phyloP scores from a whole-genome alignment of 1,140 invertebrate genomes.

The Drosophila lowei region DNA sequence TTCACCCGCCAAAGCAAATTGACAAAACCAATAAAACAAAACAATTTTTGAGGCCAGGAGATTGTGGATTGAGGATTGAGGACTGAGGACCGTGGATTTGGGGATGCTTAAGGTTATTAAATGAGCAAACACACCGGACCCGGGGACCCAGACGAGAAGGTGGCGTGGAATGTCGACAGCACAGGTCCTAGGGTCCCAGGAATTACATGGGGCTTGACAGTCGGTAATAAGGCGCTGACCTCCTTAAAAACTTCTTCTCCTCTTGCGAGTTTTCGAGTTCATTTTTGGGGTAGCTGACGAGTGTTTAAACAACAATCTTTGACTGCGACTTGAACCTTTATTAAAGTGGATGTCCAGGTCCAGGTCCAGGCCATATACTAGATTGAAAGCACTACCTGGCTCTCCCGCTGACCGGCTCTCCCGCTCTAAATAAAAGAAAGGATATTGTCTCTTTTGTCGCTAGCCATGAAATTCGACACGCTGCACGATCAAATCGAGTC shows the following conservation, averaged over 20 bases:
- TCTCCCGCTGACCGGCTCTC: neutral
- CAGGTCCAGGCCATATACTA: too few relatives aligned
- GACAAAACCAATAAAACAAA: constrained; percentile 69
- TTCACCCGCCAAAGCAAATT: constrained; percentile 55
- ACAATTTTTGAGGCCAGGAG: constrained; percentile 42
- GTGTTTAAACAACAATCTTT: too few relatives aligned
- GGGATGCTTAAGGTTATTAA: constrained; percentile 31
- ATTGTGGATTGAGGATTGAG: neutral
- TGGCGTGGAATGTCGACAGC: neutral
- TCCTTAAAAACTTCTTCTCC: too few relatives aligned
- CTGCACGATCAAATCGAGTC: constrained; percentile 43
- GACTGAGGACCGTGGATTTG: neutral
- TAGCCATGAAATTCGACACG: constrained; percentile 57
- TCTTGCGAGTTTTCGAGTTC: neutral
- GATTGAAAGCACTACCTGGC: neutral
- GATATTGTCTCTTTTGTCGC: constrained; percentile 57
- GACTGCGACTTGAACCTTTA: neutral
- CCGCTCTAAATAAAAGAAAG: constrained; percentile 36
- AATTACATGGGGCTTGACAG: too few relatives aligned
- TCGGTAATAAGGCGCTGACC: too few relatives aligned
- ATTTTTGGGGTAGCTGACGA: neutral
- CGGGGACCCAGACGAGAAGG: neutral
- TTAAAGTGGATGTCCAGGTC: too few relatives aligned
- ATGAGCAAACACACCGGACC: constrained; percentile 25
- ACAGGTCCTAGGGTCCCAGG: too few relatives aligned